Conservation (phyloP, 2,113 vertebrate species). For the Acinonyx jubatus region DNA sequence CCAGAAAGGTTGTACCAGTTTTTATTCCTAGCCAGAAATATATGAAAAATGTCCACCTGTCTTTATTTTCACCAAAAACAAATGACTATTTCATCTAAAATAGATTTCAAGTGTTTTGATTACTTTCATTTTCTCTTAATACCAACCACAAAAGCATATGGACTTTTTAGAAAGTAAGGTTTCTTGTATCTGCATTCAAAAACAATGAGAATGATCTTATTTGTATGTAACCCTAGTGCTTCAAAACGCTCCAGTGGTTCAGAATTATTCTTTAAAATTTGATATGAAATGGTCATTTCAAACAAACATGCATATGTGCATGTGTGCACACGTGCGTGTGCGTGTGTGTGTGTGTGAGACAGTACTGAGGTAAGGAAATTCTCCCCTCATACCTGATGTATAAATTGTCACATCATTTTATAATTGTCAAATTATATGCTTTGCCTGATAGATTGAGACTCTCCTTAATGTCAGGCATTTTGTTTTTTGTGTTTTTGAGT, state of each 20-base stretch:
- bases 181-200: background rate
- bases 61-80: background rate
- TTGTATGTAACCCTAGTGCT: constrained; percentile 5
- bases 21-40: background rate
- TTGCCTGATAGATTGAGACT: background rate
- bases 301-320: background rate
- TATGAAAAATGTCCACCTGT: background rate
- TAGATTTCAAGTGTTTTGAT: background rate
- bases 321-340: background rate
- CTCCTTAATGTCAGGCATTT: background rate
- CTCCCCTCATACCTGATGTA: background rate
- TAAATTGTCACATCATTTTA: background rate
- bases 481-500: background rate
- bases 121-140: background rate
- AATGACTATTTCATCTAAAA: background rate
- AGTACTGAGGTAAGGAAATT: background rate
- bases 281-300: background rate
- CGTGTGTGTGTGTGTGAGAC: background rate
- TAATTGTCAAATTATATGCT: background rate
- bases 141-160: background rate
- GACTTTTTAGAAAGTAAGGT: background rate
- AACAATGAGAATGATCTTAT: background rate
- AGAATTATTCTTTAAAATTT: constrained; percentile 37
- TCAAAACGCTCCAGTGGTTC: background rate
- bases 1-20: background rate